phyloP scores from a whole-genome alignment of 2,797 vertebrate species.

The Pangasius macronema region DNA sequence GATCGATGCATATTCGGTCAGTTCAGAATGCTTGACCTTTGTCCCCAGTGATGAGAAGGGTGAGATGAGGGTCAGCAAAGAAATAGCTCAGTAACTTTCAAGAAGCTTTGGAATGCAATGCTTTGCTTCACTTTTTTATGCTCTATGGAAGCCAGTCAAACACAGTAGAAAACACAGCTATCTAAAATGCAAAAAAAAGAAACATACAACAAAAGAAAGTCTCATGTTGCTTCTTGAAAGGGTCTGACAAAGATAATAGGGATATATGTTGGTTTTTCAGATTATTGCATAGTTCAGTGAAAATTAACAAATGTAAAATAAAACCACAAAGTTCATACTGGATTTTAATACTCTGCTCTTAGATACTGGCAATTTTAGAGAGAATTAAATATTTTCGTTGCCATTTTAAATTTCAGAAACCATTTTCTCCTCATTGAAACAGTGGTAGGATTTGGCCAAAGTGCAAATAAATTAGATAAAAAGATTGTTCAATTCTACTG shows the following conservation, averaged over 20 bases:
- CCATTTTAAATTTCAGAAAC: background rate
- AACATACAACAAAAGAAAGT: background rate
- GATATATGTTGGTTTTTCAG: background rate
- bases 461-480: background rate
- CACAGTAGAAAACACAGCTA: background rate
- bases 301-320: background rate
- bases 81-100: conserved; percentile 9
- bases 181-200: background rate
- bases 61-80: conserved; percentile 9
- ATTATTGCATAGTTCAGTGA: background rate
- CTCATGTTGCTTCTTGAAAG: background rate
- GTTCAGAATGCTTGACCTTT: conserved; percentile 16
- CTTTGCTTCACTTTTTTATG: background rate
- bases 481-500: background rate
- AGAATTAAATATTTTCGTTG: background rate
- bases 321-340: background rate
- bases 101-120: conserved; percentile 1
- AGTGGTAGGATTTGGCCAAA: background rate
- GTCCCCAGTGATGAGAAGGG: background rate
- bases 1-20: conserved; percentile 5
- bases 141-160: too few relatives aligned
- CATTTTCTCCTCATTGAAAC: background rate
- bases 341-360: background rate
- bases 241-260: background rate
- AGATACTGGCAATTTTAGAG: background rate